Evolutionary conservation across 2,797 vertebrate genomes (phyloP).

Genomic region (Aplochiton taeniatus): DNA sequence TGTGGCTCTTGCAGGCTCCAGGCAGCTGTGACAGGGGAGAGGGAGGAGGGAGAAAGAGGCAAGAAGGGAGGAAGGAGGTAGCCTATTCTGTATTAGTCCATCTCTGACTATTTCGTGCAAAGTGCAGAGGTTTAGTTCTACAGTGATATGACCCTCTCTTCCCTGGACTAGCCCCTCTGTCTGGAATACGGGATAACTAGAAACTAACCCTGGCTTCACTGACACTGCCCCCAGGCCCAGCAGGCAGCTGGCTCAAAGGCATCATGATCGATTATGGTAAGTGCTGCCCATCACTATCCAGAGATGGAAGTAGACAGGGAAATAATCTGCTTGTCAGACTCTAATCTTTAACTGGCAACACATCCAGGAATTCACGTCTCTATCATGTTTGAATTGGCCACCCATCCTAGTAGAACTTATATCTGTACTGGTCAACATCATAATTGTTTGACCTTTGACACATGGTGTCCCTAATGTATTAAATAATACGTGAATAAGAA

Average conservation of each 20-base stretch:
- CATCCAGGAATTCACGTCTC: no score
- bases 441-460: no score
- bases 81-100: conserved; percentile 72
- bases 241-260: conserved; percentile 2
- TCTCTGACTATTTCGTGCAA: neutral
- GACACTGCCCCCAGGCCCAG: conserved; percentile 1
- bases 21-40: conserved; percentile 54
- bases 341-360: no score
- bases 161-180: neutral
- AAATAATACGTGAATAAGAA: no score
- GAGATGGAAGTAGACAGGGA: neutral
- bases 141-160: neutral
- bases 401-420: no score
- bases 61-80: conserved; percentile 8
- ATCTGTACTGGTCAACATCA: no score
- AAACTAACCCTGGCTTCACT: conserved; percentile 9
- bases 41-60: conserved; percentile 51
- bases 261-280: conserved; percentile 51
- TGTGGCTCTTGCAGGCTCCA: conserved; percentile 78
- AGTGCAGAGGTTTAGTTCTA: neutral
- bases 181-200: conserved; percentile 7
- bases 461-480: no score
- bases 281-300: conserved; percentile 12
- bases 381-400: no score
- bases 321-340: neutral